Percentiles rank a stretch among this genome's conserved stretches.
Conservation (phyloP, 1,140 invertebrate genomes). For the Conus ventricosus region DNA sequence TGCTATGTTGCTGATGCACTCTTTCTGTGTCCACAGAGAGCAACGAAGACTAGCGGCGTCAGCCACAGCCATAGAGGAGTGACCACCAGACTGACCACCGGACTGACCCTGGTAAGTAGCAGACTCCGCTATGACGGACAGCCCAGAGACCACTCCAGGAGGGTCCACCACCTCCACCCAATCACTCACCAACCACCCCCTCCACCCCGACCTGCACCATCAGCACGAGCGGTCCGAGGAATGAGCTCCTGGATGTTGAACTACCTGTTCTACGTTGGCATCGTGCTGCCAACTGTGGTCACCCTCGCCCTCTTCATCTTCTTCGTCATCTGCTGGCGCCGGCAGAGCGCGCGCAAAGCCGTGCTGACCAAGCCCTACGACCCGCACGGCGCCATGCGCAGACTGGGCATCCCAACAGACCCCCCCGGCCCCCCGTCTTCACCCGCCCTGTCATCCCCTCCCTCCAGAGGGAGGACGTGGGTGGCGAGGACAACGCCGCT, state of each 20-base stretch:
- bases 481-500: conserved; percentile 49
- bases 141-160: too few relatives aligned
- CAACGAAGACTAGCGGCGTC: too few relatives aligned
- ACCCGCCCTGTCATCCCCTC: conserved; percentile 5
- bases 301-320: conserved; percentile 69
- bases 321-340: conserved; percentile 69
- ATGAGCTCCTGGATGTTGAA: conserved; percentile 44
- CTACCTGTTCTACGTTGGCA: conserved; percentile 75
- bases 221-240: neutral
- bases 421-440: conserved; percentile 48
- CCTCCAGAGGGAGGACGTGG: conserved; percentile 13
- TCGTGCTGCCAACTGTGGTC: conserved; percentile 77
- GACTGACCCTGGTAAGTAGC: too few relatives aligned
- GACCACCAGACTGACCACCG: too few relatives aligned
- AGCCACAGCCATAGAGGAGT: too few relatives aligned
- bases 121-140: too few relatives aligned
- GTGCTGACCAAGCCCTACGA: conserved; percentile 62
- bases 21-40: too few relatives aligned
- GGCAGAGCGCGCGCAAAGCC: conserved; percentile 51
- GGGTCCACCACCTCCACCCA: too few relatives aligned
- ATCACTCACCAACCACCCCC: neutral
- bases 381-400: conserved; percentile 55
- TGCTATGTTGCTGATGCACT: too few relatives aligned
- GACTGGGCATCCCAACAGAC: conserved; percentile 40
- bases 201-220: conserved; percentile 2